Conservation (phyloP, 2,797 vertebrate species). For the Uromys caudimaculatus region DNA sequence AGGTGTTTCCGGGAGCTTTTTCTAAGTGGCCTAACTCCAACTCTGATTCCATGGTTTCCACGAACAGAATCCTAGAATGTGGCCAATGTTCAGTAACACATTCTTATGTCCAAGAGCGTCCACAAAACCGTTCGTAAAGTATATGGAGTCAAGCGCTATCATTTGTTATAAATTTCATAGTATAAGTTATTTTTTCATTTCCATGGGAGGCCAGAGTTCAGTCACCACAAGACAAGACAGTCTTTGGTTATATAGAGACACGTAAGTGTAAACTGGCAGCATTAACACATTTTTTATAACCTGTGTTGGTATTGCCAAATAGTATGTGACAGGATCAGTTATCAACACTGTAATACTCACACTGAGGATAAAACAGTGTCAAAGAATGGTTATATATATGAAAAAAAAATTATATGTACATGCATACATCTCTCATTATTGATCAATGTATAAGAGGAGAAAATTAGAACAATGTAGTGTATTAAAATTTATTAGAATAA, state of each 20-base stretch:
- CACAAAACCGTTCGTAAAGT: not conserved
- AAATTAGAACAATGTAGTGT: conserved; percentile 60
- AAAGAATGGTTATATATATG: conserved; percentile 9
- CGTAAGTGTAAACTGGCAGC: conserved; percentile 9
- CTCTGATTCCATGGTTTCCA: conserved; percentile 45
- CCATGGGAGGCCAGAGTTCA: conserved; percentile 27
- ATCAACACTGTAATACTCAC: conserved; percentile 15
- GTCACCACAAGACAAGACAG: conserved; percentile 30
- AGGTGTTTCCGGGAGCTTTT: conserved; percentile 51
- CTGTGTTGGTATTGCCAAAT: not conserved
- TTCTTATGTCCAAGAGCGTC: not conserved
- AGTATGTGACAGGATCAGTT: conserved; percentile 35
- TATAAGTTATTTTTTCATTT: not conserved
- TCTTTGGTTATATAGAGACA: conserved; percentile 48
- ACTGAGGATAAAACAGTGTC: conserved; percentile 33
- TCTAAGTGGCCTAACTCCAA: conserved; percentile 44
- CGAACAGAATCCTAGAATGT: conserved; percentile 36
- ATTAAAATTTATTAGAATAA: conserved; percentile 66
- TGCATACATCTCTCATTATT: not conserved
- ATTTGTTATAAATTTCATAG: not conserved
- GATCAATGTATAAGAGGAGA: not conserved
- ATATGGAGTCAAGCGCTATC: not conserved
- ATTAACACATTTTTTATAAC: conserved; percentile 28
- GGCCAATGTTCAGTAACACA: not conserved
- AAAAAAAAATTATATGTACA: not conserved